Conservation (phyloP, 2,888 invertebrate species). For the Diarsia mendica region DNA sequence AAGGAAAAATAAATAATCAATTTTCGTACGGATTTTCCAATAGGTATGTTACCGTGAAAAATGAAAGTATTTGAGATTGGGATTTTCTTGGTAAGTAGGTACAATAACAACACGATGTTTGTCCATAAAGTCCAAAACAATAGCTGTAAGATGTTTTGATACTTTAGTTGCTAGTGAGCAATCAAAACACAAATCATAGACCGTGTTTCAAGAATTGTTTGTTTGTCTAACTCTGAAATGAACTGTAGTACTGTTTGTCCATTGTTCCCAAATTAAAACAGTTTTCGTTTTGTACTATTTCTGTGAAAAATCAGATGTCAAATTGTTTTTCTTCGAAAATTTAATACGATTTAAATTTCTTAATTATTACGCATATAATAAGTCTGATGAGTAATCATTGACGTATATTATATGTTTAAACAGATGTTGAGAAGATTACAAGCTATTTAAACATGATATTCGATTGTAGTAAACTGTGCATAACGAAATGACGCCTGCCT, state of each 20-base stretch:
- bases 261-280: constrained; percentile 15
- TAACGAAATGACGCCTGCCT: constrained; percentile 33
- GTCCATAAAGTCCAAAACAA: not conserved
- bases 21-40: constrained; percentile 31
- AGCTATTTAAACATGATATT: constrained; percentile 76
- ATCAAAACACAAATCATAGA: constrained; percentile 20
- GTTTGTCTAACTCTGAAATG: not conserved
- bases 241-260: constrained; percentile 9
- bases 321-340: constrained; percentile 10
- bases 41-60: constrained; percentile 19
- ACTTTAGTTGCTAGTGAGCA: constrained; percentile 6
- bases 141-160: constrained; percentile 7
- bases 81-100: constrained; percentile 14
- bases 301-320: not conserved
- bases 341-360: constrained; percentile 66
- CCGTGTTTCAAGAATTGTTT: constrained; percentile 1
- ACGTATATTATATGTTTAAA: constrained; percentile 81
- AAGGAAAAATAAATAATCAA: constrained; percentile 40
- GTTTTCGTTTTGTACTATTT: not conserved
- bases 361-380: constrained; percentile 68
- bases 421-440: constrained; percentile 80
- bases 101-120: constrained; percentile 14
- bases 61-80: constrained; percentile 23
- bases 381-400: constrained; percentile 80
- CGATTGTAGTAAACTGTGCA: constrained; percentile 61